Conservation (phyloP, 2,113 vertebrate genomes). For the Leuciscus idus region DNA sequence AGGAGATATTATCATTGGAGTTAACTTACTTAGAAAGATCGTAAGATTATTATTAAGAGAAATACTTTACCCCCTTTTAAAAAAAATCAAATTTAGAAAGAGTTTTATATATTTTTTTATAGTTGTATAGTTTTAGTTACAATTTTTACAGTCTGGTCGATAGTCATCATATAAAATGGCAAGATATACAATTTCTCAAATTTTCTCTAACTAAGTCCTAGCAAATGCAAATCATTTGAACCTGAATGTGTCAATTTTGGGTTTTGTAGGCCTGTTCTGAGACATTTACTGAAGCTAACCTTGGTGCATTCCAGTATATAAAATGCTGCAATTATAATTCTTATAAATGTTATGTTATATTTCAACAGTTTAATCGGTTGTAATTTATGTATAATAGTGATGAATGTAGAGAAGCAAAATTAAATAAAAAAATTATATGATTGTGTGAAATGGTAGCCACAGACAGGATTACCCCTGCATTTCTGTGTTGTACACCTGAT, state of each 20-base stretch:
- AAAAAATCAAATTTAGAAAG: not conserved
- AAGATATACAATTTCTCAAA: not conserved
- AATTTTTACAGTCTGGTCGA: not conserved
- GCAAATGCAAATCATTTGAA: not conserved
- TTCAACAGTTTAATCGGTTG: too few relatives aligned
- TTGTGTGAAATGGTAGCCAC: too few relatives aligned
- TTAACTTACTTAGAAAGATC: not conserved
- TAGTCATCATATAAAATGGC: not conserved
- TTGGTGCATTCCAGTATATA: not conserved
- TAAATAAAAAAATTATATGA: not conserved
- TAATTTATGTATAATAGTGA: not conserved
- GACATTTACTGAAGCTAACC: not conserved
- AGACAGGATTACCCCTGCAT: not conserved
- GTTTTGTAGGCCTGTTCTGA: not conserved
- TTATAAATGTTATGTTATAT: too few relatives aligned
- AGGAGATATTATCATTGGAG: not conserved
- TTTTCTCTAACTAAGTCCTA: not conserved
- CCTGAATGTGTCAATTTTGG: not conserved
- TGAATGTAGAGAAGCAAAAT: not conserved
- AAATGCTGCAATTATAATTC: not conserved
- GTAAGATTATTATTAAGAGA: not conserved
- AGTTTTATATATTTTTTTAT: not conserved
- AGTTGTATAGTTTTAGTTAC: too few relatives aligned
- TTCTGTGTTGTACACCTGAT: not conserved
- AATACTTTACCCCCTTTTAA: too few relatives aligned